Conservation (phyloP, 2,113 vertebrate genomes). For the Tricholaema leucomelas region DNA sequence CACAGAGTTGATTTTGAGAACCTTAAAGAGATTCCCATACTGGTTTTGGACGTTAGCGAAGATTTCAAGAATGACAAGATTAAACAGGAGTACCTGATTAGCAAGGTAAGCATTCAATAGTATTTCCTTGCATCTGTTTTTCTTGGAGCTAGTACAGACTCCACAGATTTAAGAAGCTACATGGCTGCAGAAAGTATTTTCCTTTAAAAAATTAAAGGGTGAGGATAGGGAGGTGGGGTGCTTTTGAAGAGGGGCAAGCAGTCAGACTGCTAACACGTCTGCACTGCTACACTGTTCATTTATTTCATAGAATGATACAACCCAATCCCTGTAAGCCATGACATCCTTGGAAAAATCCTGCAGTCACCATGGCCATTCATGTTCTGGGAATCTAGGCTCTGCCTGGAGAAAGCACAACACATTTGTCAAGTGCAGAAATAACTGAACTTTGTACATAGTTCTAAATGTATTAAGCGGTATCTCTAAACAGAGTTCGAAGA, state of each 20-base stretch:
- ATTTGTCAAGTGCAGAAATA: background rate
- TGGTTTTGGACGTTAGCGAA: constrained; percentile 82
- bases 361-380: background rate
- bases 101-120: constrained; percentile 67
- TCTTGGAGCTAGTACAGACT: background rate
- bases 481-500: background rate
- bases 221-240: too few relatives aligned
- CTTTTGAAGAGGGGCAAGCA: background rate
- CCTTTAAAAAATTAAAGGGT: too few relatives aligned
- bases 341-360: background rate
- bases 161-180: background rate
- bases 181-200: background rate
- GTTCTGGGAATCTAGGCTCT: background rate
- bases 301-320: background rate
- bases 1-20: constrained; percentile 83
- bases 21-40: constrained; percentile 78
- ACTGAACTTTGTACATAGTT: background rate
- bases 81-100: constrained; percentile 78
- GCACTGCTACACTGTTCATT: background rate
- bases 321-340: background rate
- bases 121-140: background rate
- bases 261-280: background rate
- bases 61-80: constrained; percentile 85
- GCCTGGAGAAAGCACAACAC: background rate
- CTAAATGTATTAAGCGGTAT: background rate